Evolutionary conservation across 2,113 vertebrate species (phyloP), one percentile per base, ranked within the genome.

Genomic region (Microtus oregoni): DNA sequence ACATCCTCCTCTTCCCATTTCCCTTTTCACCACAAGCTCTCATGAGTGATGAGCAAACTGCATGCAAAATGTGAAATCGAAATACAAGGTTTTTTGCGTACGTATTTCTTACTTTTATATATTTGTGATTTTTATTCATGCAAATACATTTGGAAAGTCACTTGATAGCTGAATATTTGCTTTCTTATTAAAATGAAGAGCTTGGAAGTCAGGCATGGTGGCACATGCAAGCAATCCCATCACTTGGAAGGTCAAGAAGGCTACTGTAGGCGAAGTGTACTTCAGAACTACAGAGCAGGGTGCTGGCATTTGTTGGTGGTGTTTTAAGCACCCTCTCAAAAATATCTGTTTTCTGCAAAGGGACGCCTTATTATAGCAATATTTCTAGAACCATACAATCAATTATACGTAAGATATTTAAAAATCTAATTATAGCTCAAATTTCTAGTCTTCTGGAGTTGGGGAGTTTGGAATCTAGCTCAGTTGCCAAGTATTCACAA

Each of bases 161-260:
- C 38, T 73, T 83, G 86, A 89, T 19, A 88, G 86, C 32, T 76
- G 28, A 94, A 79, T 26, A 89, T 92, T 82, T 88, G 67, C 44
- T 79, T 85, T 61, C 10, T 89, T 76, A 26, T 77, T 95, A 76
- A 90, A 90, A 77, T 50, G 30, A 93, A 93, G 58, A 65, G 0
- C 0, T 44, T 77, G 24, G 73, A 58, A 58, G 19, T 8, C n/a
- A 77, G 55, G 17, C 17, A 7, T 26, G 30, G 50, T 20, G n/a
- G 15, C 52, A 30, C 26, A 32, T 3, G 15, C 67, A 72, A 24
- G 19, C 26, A 17, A 72, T 88, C 11, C 22, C 32, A 28, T 26
- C 47, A 28, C n/a, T 89, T 38, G 19, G 15, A n/a, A 89, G 52
- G n/a, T n/a, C n/a, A 55, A 61, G 68, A 38, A 72, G 24, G n/a